Conservation (phyloP, 2,888 invertebrate species). For the Leptinotarsa juncta region DNA sequence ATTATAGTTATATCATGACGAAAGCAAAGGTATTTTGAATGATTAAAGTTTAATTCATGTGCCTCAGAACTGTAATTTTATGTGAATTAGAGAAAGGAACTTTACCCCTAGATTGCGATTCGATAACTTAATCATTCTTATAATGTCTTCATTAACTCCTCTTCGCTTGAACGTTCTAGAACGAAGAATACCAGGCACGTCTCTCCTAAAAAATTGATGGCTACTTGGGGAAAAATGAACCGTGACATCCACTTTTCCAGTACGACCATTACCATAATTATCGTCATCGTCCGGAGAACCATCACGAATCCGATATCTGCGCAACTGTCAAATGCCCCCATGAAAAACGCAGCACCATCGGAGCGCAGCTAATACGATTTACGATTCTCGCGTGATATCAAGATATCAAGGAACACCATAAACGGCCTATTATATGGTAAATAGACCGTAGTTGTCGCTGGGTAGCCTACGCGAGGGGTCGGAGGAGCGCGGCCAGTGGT, state of each 20-base stretch:
- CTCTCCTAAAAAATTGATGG: too few species aligned
- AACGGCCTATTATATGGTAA: conserved; percentile 58
- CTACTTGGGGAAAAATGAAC: neutral
- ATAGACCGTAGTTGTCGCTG: conserved; percentile 51
- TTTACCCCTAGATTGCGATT: too few species aligned
- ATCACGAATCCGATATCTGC: conserved; percentile 14
- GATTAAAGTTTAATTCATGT: too few species aligned
- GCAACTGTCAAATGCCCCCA: conserved; percentile 1
- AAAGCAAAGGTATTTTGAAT: too few species aligned
- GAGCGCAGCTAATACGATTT: conserved; percentile 44
- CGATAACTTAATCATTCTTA: too few species aligned
- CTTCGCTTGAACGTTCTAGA: too few species aligned
- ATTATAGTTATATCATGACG: too few species aligned
- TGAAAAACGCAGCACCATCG: conserved; percentile 7
- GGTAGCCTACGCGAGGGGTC: conserved; percentile 48
- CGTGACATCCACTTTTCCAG: conserved; percentile 2
- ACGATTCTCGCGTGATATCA: conserved; percentile 58
- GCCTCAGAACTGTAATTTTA: too few species aligned
- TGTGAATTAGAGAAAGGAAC: too few species aligned
- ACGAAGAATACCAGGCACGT: too few species aligned
- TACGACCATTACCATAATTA: conserved; percentile 3
- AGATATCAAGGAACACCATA: conserved; percentile 55
- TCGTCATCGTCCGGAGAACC: conserved; percentile 14
- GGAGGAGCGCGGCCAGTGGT: conserved; percentile 29
- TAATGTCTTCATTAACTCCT: too few species aligned